Conservation (phyloP, 2,888 invertebrate species). For the Amphipyra tragopoginis region DNA sequence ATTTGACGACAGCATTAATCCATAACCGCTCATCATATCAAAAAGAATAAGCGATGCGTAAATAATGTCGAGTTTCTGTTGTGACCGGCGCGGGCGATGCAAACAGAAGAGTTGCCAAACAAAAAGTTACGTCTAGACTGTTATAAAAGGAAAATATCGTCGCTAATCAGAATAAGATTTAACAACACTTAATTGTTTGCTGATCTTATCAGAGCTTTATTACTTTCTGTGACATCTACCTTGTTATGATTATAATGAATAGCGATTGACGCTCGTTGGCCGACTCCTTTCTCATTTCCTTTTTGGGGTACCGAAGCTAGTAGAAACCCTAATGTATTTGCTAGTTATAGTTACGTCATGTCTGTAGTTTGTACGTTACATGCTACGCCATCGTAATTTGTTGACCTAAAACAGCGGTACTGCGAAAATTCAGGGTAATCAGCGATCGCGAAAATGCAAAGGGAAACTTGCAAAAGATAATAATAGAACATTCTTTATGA, state of each 20-base stretch:
- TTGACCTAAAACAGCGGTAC: constrained; percentile 30
- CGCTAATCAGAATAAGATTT: constrained; percentile 35
- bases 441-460: constrained; percentile 26
- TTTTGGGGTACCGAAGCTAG: constrained; percentile 2
- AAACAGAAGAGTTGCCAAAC: constrained; percentile 26
- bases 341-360: constrained; percentile 28
- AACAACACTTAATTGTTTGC: not conserved
- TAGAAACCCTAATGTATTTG: not conserved
- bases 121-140: constrained; percentile 41
- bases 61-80: constrained; percentile 13
- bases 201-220: not conserved
- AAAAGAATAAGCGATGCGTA: constrained; percentile 23
- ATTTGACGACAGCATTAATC: constrained; percentile 16
- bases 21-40: constrained; percentile 13
- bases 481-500: constrained; percentile 5
- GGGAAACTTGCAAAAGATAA: constrained; percentile 7
- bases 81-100: constrained; percentile 3
- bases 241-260: constrained; percentile 2
- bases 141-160: constrained; percentile 41
- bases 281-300: constrained; percentile 34
- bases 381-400: constrained; percentile 18
- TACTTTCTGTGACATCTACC: constrained; percentile 8
- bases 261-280: constrained; percentile 10
- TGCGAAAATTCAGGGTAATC: constrained; percentile 23
- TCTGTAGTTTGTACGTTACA: constrained; percentile 10